phyloP scores from a whole-genome alignment of 2,888 invertebrate genomes.

The Ceraclea dissimilis region DNA sequence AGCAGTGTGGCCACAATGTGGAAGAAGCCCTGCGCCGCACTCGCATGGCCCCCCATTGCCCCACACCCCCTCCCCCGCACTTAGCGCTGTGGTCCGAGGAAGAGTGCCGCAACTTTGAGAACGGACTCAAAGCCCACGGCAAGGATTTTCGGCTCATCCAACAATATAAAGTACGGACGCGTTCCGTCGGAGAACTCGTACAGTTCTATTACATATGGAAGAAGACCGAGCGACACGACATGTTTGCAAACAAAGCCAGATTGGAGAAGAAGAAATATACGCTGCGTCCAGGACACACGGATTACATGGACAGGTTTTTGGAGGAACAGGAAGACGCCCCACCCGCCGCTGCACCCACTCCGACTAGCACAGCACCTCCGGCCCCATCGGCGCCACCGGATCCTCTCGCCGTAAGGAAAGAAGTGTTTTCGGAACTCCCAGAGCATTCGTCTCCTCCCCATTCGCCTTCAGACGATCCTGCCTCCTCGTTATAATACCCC shows the following conservation, averaged over 20 bases:
- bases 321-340: conserved; percentile 65
- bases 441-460: conserved; percentile 32
- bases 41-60: conserved; percentile 54
- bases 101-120: conserved; percentile 94
- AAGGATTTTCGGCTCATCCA: conserved; percentile 95
- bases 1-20: conserved; percentile 92
- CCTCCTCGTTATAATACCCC: conserved; percentile 10
- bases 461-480: conserved; percentile 36
- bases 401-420: conserved; percentile 39
- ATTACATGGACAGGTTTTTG: conserved; percentile 89
- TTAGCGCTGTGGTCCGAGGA: conserved; percentile 94
- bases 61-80: conserved; percentile 53
- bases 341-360: conserved; percentile 33
- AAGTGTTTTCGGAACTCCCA: conserved; percentile 45
- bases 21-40: conserved; percentile 84
- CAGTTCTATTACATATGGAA: conserved; percentile 98
- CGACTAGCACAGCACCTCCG: conserved; percentile 42
- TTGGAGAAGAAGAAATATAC: conserved; percentile 90
- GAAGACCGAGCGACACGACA: conserved; percentile 95
- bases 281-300: conserved; percentile 85
- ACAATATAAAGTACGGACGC: conserved; percentile 86
- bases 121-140: conserved; percentile 85
- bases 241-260: conserved; percentile 78
- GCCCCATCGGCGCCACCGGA: conserved; percentile 31
- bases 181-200: conserved; percentile 93